phyloP scores from a whole-genome alignment of 2,113 vertebrate genomes.

The Numida meleagris region DNA sequence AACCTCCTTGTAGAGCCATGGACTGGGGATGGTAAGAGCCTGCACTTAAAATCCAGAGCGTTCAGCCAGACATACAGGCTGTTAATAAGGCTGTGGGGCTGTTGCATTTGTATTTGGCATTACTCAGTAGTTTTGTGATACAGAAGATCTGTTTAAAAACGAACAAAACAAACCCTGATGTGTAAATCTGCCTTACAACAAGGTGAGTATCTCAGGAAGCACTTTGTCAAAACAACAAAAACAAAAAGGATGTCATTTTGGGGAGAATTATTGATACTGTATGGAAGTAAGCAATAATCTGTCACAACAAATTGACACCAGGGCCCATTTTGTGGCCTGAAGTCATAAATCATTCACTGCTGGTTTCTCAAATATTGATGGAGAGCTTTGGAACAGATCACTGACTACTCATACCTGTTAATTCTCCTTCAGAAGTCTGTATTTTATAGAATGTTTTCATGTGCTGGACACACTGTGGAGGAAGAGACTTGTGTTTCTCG shows the following conservation, averaged over 20 bases:
- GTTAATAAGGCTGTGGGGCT: neutral
- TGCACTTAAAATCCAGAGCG: neutral
- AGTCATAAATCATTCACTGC: neutral
- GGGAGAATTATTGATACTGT: neutral
- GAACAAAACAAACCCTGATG: neutral
- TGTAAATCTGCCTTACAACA: neutral
- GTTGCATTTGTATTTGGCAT: neutral
- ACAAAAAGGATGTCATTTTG: neutral
- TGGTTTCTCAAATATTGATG: neutral
- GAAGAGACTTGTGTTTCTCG: neutral
- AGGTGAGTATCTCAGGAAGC: neutral
- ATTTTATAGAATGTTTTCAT: neutral
- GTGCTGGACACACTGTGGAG: neutral
- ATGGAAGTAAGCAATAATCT: neutral
- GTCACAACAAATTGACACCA: neutral
- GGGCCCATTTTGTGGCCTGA: neutral
- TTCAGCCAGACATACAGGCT: neutral
- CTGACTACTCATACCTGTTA: fast-evolving
- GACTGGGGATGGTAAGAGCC: constrained; percentile 90
- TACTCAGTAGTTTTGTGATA: neutral
- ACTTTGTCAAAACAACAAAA: neutral
- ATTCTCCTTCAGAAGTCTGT: neutral
- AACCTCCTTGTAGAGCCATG: constrained; percentile 90
- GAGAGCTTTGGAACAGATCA: neutral
- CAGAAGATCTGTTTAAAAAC: neutral